These are phyloP conservation scores for Erpobdella octoculata DNA, from an alignment of 2,888 invertebrate species.

Conservation along the genomic window DNA sequence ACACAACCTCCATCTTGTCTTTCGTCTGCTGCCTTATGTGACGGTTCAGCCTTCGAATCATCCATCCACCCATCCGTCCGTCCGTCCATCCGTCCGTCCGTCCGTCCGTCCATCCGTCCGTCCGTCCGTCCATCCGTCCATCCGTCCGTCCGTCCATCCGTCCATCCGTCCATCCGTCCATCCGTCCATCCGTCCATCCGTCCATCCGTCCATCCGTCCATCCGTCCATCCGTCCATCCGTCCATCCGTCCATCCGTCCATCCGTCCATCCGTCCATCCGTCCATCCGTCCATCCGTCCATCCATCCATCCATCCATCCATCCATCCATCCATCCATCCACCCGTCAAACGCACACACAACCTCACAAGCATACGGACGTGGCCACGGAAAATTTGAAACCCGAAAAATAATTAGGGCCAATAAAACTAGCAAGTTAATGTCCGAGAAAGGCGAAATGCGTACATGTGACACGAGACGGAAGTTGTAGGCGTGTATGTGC, in stretches of 20 bases:
- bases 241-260: not conserved
- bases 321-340: not conserved
- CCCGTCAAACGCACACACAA: not conserved
- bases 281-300: not conserved
- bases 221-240: not conserved
- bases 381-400: slow-evolving; percentile 2
- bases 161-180: not conserved
- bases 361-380: not conserved
- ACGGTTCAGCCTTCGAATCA: not conserved
- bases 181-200: not conserved
- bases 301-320: not conserved
- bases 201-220: not conserved
- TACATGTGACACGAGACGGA: slow-evolving; percentile 3
- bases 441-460: not conserved
- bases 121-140: too few relatives aligned
- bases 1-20: slow-evolving; percentile 8
- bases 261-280: not conserved
- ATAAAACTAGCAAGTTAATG: slow-evolving; percentile 13
- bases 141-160: not conserved
- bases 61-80: not conserved
- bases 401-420: slow-evolving; percentile 12
- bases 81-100: not conserved
- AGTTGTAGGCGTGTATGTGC: not conserved
- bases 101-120: not conserved
- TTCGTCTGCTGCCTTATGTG: too few relatives aligned